Conservation (phyloP, 2,113 vertebrate genomes). For the Chloropsis cyanopogon region DNA sequence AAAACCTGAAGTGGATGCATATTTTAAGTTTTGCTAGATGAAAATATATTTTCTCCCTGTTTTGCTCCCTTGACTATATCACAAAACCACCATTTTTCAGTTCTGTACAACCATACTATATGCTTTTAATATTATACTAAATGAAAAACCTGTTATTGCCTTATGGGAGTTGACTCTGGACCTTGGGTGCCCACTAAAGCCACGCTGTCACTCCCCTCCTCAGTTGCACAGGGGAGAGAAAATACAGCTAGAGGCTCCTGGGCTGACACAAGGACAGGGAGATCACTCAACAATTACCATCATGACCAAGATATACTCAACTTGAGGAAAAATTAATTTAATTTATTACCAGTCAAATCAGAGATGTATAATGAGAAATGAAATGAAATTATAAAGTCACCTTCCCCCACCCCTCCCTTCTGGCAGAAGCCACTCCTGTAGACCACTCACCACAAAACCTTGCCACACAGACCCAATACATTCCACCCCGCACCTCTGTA, state of each 20-base stretch:
- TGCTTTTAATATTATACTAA: slow-evolving; percentile 14
- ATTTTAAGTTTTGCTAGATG: neutral
- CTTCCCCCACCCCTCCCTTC: neutral
- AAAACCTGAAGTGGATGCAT: slow-evolving; percentile 50
- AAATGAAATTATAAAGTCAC: neutral
- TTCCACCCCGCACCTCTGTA: neutral
- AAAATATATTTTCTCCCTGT: slow-evolving; percentile 32
- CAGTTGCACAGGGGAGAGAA: neutral
- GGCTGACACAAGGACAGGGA: neutral
- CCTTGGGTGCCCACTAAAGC: neutral
- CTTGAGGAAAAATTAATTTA: neutral
- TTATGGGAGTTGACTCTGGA: neutral
- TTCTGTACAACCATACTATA: neutral
- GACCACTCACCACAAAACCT: neutral
- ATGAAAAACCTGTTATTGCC: neutral
- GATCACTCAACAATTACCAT: neutral
- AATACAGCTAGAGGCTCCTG: neutral
- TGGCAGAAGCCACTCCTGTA: neutral
- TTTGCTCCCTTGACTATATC: slow-evolving; percentile 16
- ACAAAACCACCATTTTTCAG: slow-evolving; percentile 23
- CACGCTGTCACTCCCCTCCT: neutral
- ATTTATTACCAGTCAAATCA: neutral
- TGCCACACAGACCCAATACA: neutral
- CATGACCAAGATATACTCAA: neutral
- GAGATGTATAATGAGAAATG: neutral